A percentile compares a stretch with the other conserved stretches of the same genome.
Conservation (phyloP, 2,113 vertebrate species). For the Bubalus kerabau region DNA sequence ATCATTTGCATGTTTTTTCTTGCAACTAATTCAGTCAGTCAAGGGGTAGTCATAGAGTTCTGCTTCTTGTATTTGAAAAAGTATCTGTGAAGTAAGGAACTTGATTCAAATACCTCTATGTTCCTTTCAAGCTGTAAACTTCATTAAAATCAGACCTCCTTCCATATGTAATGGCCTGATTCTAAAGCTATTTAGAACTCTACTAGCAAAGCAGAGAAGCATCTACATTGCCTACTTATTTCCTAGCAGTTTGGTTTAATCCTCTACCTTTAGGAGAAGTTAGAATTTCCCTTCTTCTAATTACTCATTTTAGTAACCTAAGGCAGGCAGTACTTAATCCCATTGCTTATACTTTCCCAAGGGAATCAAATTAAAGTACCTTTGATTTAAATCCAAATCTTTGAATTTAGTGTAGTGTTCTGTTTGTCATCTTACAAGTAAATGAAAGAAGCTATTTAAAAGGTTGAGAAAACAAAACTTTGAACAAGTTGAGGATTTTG, state of each 20-base stretch:
- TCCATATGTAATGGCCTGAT: background rate
- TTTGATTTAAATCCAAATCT: slow-evolving; percentile 2
- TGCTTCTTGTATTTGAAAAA: background rate
- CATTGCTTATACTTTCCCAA: background rate
- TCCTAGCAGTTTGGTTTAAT: background rate
- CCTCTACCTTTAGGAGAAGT: background rate
- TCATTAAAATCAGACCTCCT: background rate
- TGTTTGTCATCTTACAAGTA: background rate
- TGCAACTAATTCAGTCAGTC: background rate
- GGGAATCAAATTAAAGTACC: background rate
- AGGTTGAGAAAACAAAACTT: background rate
- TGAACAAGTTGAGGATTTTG: background rate
- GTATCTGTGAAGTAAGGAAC: background rate
- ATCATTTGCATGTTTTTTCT: background rate
- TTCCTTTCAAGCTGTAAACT: background rate
- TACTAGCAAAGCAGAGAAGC: background rate
- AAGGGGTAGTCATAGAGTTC: background rate
- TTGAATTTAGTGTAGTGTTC: background rate
- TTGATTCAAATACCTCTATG: background rate
- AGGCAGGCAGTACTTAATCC: background rate
- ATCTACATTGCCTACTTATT: background rate
- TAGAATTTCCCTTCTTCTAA: background rate
- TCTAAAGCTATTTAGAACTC: background rate
- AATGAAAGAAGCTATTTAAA: background rate
- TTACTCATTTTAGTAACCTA: background rate